Percentiles rank a stretch among this genome's conserved stretches.
Conservation (phyloP, 2,113 vertebrate species). For the Cathartes aura region DNA sequence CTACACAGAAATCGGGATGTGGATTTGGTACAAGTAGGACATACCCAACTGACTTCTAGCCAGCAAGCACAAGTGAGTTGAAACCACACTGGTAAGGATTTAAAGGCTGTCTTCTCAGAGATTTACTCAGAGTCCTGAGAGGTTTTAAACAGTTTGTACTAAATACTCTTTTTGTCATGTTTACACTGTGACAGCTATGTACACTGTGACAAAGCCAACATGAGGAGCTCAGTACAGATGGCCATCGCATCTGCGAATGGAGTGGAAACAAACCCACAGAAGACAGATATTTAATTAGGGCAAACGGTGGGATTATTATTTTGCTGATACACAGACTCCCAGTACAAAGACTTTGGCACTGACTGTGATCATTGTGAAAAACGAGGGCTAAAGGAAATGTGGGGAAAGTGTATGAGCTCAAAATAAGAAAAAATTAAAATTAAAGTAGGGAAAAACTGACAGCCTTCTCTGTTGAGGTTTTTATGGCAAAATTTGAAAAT, state of each 20-base stretch:
- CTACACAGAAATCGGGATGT: not conserved
- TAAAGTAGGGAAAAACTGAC: not conserved
- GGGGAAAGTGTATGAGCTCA: not conserved
- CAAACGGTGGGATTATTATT: slow-evolving; percentile 7
- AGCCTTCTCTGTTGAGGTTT: not conserved
- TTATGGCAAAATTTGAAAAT: not conserved
- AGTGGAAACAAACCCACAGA: not conserved
- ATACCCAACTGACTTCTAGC: not conserved
- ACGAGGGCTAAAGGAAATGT: not conserved
- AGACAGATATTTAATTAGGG: slow-evolving; percentile 24
- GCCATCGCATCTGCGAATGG: slow-evolving; percentile 11
- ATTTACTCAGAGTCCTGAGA: not conserved
- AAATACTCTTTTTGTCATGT: not conserved
- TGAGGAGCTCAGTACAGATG: slow-evolving; percentile 8
- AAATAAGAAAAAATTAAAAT: not conserved
- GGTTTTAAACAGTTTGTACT: not conserved
- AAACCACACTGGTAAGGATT: not conserved
- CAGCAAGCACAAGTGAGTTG: not conserved
- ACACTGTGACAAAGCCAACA: not conserved
- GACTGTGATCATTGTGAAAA: not conserved
- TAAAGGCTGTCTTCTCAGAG: not conserved
- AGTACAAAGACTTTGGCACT: not conserved
- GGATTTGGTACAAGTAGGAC: not conserved
- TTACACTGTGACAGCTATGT: not conserved
- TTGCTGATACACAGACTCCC: not conserved